Conservation (phyloP, 2,113 vertebrate genomes). For the Gymnarchus niloticus region DNA sequence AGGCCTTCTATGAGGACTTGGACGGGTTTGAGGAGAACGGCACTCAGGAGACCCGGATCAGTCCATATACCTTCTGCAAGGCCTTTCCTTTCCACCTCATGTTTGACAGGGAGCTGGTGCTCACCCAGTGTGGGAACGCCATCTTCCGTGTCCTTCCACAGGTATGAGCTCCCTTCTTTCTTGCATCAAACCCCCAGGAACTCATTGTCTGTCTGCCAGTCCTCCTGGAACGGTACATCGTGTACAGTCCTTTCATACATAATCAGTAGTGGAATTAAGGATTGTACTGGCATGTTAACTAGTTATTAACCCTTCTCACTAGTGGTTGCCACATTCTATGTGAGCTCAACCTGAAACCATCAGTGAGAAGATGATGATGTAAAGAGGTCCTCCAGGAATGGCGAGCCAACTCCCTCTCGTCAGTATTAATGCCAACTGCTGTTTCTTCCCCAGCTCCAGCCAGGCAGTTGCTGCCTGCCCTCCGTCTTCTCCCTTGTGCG, state of each 20-base stretch:
- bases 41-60: conserved; percentile 93
- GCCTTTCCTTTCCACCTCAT: conserved; percentile 98
- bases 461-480: conserved; percentile 83
- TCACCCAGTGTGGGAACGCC: conserved; percentile 94
- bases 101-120: conserved; percentile 89
- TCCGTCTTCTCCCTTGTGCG: conserved; percentile 96
- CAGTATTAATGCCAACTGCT: background rate
- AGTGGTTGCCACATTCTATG: background rate
- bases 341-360: background rate
- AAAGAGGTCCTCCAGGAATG: too few relatives aligned
- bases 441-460: conserved; percentile 73
- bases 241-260: background rate
- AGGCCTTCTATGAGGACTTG: conserved; percentile 90
- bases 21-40: conserved; percentile 96
- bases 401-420: background rate
- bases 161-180: conserved; percentile 55
- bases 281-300: background rate
- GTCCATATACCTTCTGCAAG: conserved; percentile 96
- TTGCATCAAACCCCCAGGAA: background rate
- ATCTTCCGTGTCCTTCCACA: conserved; percentile 95
- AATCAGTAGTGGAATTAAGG: background rate
- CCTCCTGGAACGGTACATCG: background rate
- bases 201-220: background rate
- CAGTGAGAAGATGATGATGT: background rate
- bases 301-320: background rate